phyloP scores from a whole-genome alignment of 2,113 vertebrate species.

The Alces alces region DNA sequence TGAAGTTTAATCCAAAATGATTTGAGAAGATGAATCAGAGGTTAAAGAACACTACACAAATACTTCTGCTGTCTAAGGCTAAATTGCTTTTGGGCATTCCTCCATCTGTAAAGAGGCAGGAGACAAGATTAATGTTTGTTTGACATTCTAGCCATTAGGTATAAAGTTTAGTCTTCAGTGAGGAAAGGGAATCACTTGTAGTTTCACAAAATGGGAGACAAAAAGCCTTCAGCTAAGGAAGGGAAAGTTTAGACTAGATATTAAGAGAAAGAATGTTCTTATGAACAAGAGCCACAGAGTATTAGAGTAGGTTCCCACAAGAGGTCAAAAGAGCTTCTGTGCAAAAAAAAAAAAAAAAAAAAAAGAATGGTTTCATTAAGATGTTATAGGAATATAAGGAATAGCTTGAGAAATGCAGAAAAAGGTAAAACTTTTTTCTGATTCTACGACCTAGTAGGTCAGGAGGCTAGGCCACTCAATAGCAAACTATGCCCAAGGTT shows the following conservation, averaged over 20 bases:
- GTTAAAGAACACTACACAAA: constrained; percentile 57
- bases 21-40: constrained; percentile 72
- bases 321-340: constrained; percentile 53
- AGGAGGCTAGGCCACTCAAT: background rate
- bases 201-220: constrained; percentile 46
- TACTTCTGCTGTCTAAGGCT: constrained; percentile 43
- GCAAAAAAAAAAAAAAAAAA: background rate
- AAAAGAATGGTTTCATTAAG: constrained; percentile 45
- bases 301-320: constrained; percentile 31
- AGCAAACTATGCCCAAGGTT: background rate
- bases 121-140: constrained; percentile 73
- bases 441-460: background rate
- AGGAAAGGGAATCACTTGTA: constrained; percentile 79
- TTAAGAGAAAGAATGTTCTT: constrained; percentile 64
- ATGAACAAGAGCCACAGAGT: constrained; percentile 51
- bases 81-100: constrained; percentile 60
- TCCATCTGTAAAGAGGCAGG: constrained; percentile 65
- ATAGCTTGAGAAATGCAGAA: constrained; percentile 12
- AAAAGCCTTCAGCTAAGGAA: constrained; percentile 76
- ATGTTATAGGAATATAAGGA: constrained; percentile 7
- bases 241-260: constrained; percentile 69
- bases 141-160: constrained; percentile 74
- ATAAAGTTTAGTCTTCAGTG: constrained; percentile 77
- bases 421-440: background rate
- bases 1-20: constrained; percentile 59